These are phyloP conservation scores for Alethe diademata DNA, from an alignment of 2,113 vertebrate species.

Conservation along the genomic window DNA sequence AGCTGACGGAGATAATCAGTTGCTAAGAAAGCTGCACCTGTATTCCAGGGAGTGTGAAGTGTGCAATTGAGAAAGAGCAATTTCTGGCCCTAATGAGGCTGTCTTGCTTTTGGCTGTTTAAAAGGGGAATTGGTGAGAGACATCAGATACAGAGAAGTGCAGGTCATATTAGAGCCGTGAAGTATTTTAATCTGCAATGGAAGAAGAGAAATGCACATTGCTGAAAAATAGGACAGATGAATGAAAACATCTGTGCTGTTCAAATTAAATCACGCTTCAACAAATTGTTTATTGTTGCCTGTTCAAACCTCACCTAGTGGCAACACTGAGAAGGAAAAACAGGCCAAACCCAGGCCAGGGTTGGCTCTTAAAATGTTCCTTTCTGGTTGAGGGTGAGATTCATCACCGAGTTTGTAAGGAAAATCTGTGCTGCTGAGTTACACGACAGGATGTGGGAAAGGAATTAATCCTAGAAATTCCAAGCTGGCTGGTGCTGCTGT, in stretches of 20 bases:
- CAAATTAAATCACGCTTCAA: slow-evolving; percentile 4
- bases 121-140: neutral
- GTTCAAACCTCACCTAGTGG: neutral
- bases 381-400: neutral
- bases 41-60: neutral
- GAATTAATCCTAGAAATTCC: neutral
- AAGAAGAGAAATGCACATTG: neutral
- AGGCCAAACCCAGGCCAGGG: neutral
- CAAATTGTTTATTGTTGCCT: neutral
- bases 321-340: neutral
- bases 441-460: neutral
- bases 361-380: neutral
- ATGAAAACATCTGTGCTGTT: slow-evolving; percentile 17
- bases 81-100: neutral
- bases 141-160: neutral
- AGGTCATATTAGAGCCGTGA: neutral
- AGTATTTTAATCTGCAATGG: neutral
- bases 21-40: neutral
- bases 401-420: neutral
- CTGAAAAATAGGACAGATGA: slow-evolving; percentile 13
- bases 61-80: neutral
- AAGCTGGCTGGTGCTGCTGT: neutral
- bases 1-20: neutral
- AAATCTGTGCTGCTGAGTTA: neutral
- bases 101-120: neutral